These are phyloP conservation scores for Ardeotis arabs DNA, from an alignment of 2,113 vertebrate genomes.

Conservation along the genomic window DNA sequence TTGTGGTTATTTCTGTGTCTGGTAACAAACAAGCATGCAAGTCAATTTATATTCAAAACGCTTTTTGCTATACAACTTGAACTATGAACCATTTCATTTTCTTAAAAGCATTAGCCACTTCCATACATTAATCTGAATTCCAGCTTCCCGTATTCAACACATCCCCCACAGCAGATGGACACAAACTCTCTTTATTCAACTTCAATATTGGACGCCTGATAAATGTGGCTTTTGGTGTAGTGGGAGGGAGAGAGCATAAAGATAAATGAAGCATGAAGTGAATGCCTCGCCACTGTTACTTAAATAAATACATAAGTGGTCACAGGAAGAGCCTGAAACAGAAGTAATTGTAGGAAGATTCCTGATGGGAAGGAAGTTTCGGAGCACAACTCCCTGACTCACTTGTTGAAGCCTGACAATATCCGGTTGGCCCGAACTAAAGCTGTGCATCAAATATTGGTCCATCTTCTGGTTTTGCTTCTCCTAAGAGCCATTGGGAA, in stretches of 20 bases:
- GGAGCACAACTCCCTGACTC: conserved; percentile 32
- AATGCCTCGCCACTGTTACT: not conserved
- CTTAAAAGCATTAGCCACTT: not conserved
- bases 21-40: not conserved
- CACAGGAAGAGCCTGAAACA: conserved; percentile 66
- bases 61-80: not conserved
- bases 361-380: conserved; percentile 74
- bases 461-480: not conserved
- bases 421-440: not conserved
- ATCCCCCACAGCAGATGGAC: not conserved
- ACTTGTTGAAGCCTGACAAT: not conserved
- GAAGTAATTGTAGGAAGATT: conserved; percentile 65
- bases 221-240: not conserved
- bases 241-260: not conserved
- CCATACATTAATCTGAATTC: not conserved
- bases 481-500: not conserved
- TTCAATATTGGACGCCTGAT: not conserved
- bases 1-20: not conserved
- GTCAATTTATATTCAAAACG: not conserved
- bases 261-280: not conserved
- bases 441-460: not conserved
- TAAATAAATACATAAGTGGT: not conserved
- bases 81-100: not conserved
- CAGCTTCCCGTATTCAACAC: not conserved
- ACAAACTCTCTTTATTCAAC: not conserved